Evolutionary conservation across 1,140 invertebrate species (phyloP).

Genomic region (Drosophila neocordata): DNA sequence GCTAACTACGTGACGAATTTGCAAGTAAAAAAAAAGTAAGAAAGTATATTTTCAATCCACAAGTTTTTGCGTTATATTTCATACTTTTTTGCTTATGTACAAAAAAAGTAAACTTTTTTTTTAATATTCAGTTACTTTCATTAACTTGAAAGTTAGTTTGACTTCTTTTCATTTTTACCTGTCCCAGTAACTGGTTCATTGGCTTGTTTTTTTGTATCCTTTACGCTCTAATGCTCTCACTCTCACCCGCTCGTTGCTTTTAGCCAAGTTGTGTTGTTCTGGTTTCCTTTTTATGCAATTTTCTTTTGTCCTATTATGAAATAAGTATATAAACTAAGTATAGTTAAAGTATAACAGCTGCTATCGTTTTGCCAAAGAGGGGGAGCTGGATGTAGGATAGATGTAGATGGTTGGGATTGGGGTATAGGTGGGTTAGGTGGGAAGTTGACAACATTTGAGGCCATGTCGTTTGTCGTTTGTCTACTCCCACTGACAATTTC

Average conservation of each 20-base stretch:
- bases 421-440: not conserved
- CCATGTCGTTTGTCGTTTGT: constrained; percentile 49
- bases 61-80: too few relatives aligned
- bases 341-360: constrained; percentile 26
- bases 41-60: too few relatives aligned
- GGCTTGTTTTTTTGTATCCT: constrained; percentile 22
- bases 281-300: constrained; percentile 30
- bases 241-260: not conserved
- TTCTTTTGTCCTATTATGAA: constrained; percentile 45
- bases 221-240: too few relatives aligned
- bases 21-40: too few relatives aligned
- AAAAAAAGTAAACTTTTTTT: too few relatives aligned
- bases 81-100: too few relatives aligned
- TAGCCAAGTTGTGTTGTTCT: constrained; percentile 6
- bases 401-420: not conserved
- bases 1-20: too few relatives aligned
- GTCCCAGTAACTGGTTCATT: constrained; percentile 41
- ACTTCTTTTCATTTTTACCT: constrained; percentile 14
- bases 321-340: constrained; percentile 20
- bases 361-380: not conserved
- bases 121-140: not conserved
- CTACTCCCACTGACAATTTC: constrained; percentile 61
- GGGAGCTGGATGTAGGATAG: not conserved
- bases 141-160: not conserved
- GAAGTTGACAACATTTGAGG: constrained; percentile 45